These are phyloP conservation scores for Volucella inanis DNA, from an alignment of 2,888 invertebrate species.

Conservation along the genomic window DNA sequence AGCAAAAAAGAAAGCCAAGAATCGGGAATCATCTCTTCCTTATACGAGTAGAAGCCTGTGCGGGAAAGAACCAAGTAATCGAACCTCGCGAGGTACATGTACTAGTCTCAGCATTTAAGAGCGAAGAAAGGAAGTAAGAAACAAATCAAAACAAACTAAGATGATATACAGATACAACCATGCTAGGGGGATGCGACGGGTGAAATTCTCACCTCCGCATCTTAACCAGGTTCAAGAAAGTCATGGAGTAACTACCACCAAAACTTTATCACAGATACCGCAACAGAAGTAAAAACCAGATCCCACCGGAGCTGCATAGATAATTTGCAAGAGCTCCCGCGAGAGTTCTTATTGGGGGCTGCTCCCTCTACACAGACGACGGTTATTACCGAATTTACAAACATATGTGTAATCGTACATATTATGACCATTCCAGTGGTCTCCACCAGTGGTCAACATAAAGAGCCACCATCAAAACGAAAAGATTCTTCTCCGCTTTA, in stretches of 20 bases:
- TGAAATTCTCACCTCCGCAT: slow-evolving; percentile 57
- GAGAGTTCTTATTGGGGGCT: slow-evolving; percentile 17
- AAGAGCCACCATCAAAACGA: background rate
- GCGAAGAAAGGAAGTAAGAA: slow-evolving; percentile 40
- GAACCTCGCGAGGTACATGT: slow-evolving; percentile 44
- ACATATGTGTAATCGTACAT: background rate
- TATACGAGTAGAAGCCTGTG: slow-evolving; percentile 2
- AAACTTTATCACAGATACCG: slow-evolving; percentile 29
- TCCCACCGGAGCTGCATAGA: slow-evolving; percentile 30
- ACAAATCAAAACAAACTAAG: slow-evolving; percentile 50
- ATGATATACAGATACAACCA: background rate
- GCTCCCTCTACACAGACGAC: slow-evolving; percentile 16
- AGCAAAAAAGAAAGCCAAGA: slow-evolving; percentile 41
- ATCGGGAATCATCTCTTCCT: slow-evolving; percentile 54
- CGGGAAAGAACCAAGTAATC: background rate
- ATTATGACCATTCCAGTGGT: no score
- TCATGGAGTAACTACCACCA: slow-evolving; percentile 49
- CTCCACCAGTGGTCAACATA: background rate
- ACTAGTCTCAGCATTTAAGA: slow-evolving; percentile 48
- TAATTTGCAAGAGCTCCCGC: slow-evolving; percentile 48
- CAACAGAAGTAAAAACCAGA: slow-evolving; percentile 60
- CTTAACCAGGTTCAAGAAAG: slow-evolving; percentile 58
- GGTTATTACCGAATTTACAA: slow-evolving; percentile 14
- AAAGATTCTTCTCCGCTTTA: slow-evolving; percentile 11
- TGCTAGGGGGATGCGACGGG: slow-evolving; percentile 10